Percentiles rank a stretch among this genome's conserved stretches.
Evolutionary conservation across 2,888 invertebrate species (phyloP).

Genomic region (Gnatocerus cornutus): DNA sequence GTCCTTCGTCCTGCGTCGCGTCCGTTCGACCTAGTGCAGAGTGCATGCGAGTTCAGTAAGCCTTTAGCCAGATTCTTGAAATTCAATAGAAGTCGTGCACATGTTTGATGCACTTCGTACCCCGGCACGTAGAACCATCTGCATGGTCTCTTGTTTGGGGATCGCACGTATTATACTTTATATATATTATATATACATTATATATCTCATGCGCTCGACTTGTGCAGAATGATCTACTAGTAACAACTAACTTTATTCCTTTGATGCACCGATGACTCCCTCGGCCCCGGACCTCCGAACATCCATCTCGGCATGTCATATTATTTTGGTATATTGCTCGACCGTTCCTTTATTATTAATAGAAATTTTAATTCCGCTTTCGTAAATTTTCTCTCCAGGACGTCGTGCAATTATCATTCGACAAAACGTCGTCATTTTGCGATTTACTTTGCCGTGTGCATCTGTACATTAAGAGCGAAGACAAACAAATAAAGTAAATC

Average conservation of each 20-base stretch:
- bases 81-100: conserved; percentile 63
- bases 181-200: conserved; percentile 51
- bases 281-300: conserved; percentile 52
- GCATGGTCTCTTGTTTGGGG: conserved; percentile 66
- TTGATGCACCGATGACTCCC: conserved; percentile 50
- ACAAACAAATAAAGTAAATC: conserved; percentile 52
- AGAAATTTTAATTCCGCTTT: conserved; percentile 46
- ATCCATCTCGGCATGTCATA: conserved; percentile 51
- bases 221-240: conserved; percentile 43
- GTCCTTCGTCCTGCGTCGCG: conserved; percentile 44
- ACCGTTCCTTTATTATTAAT: conserved; percentile 37
- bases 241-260: conserved; percentile 22
- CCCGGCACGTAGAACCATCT: conserved; percentile 66
- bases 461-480: conserved; percentile 53
- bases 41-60: conserved; percentile 54
- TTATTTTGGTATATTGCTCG: conserved; percentile 36
- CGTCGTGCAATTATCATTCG: conserved; percentile 39
- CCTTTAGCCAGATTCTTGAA: conserved; percentile 53
- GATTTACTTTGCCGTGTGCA: conserved; percentile 49
- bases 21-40: conserved; percentile 52
- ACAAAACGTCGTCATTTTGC: conserved; percentile 38
- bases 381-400: conserved; percentile 48
- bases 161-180: conserved; percentile 63
- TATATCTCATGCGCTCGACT: conserved; percentile 50
- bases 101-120: conserved; percentile 65